Conservation (phyloP, 2,113 vertebrate genomes). For the Leucosticte australis region DNA sequence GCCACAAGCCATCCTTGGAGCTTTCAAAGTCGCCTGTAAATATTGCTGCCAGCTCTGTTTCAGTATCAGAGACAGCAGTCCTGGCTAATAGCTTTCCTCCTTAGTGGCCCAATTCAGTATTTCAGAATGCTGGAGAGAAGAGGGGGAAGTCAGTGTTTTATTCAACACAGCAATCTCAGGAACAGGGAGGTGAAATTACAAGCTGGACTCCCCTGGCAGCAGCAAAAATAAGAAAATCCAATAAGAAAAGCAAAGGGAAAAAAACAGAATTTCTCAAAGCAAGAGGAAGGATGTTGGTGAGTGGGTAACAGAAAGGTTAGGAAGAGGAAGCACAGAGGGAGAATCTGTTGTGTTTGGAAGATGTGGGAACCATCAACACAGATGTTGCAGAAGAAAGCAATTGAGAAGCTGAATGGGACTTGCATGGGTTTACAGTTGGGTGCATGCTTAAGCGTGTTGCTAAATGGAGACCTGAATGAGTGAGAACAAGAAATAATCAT, state of each 20-base stretch:
- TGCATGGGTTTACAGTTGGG: constrained; percentile 24
- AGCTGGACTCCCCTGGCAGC: neutral
- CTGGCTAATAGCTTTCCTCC: constrained; percentile 16
- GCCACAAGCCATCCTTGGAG: constrained; percentile 54
- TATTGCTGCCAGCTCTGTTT: constrained; percentile 45
- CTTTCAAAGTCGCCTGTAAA: constrained; percentile 59
- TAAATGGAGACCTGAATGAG: constrained; percentile 28
- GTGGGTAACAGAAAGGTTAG: neutral
- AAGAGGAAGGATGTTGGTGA: neutral
- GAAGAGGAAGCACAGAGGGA: constrained; percentile 11
- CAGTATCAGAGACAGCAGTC: constrained; percentile 17
- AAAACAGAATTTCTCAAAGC: neutral
- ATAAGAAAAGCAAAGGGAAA: neutral
- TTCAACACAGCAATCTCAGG: neutral
- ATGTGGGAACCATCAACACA: constrained; percentile 53
- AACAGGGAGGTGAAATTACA: constrained; percentile 31
- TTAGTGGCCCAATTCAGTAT: constrained; percentile 2
- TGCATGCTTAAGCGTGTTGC: neutral
- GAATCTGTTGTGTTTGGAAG: constrained; percentile 50
- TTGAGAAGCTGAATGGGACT: constrained; percentile 13
- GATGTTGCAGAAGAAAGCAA: constrained; percentile 38
- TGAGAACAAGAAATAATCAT: constrained; percentile 21
- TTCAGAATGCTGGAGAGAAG: constrained; percentile 10
- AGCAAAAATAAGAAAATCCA: constrained; percentile 5
- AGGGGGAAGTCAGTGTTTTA: neutral